phyloP scores from a whole-genome alignment of 2,113 vertebrate species.

The rat (Rattus norvegicus) region DNA sequence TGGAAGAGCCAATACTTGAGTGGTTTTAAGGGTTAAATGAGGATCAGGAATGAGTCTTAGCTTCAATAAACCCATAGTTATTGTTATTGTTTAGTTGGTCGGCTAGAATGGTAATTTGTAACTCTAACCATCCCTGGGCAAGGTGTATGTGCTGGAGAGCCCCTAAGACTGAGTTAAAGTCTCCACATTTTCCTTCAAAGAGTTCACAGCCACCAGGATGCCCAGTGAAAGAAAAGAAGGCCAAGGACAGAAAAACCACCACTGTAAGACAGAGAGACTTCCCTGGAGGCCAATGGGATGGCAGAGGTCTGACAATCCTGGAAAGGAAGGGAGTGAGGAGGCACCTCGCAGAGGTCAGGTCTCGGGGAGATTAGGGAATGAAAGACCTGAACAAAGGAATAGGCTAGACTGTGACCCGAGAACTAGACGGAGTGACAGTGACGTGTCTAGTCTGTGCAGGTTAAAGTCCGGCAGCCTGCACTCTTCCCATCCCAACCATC shows the following conservation, averaged over 20 bases:
- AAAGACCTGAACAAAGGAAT: neutral
- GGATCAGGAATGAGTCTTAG: neutral
- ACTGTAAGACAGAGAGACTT: neutral
- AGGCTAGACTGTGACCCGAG: neutral
- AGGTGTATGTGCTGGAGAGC: neutral
- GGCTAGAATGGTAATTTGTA: neutral
- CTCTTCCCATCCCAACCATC: neutral
- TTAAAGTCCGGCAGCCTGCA: neutral
- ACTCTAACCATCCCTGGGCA: neutral
- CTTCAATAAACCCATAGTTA: neutral
- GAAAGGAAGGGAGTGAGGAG: neutral
- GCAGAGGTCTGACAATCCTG: neutral
- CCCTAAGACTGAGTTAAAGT: neutral
- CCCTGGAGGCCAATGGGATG: neutral
- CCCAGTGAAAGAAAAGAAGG: neutral
- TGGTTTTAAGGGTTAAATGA: neutral
- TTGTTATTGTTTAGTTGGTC: neutral
- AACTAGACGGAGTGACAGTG: neutral
- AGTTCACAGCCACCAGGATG: neutral
- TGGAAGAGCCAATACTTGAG: neutral
- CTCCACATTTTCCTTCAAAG: neutral
- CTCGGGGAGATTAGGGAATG: neutral
- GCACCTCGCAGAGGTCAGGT: neutral
- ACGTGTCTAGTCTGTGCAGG: neutral
- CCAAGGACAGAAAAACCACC: neutral